phyloP scores from a whole-genome alignment of 2,888 invertebrate genomes.

The Amiota minor region DNA sequence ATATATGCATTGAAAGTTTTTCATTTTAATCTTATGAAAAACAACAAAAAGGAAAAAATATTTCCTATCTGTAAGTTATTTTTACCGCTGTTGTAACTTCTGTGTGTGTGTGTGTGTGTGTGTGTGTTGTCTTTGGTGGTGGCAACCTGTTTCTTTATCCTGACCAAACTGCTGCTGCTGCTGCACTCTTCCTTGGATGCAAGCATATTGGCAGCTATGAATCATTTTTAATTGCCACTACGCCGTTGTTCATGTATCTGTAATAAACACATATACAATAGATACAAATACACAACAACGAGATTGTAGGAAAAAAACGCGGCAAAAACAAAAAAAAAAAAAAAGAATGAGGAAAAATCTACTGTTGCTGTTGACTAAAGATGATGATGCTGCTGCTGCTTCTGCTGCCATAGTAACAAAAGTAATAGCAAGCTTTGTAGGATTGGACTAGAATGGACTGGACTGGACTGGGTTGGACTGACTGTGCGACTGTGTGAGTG shows the following conservation, averaged over 20 bases:
- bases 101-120: background rate
- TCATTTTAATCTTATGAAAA: too few species aligned
- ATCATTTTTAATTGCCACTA: slow-evolving; percentile 27
- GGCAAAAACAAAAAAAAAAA: too few species aligned
- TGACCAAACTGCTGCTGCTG: background rate
- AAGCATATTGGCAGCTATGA: slow-evolving; percentile 6
- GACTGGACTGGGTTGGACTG: background rate
- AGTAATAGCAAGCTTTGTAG: too few species aligned
- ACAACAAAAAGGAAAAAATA: too few species aligned
- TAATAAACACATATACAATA: too few species aligned
- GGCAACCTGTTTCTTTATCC: background rate
- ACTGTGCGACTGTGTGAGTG: background rate
- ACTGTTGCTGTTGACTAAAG: too few species aligned
- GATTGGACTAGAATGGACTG: background rate
- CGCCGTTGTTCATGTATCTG: background rate
- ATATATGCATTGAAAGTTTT: too few species aligned
- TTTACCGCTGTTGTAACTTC: background rate
- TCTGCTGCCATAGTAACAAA: too few species aligned
- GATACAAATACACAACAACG: background rate
- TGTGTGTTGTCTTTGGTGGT: too few species aligned
- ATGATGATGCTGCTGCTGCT: too few species aligned
- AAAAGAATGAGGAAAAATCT: too few species aligned
- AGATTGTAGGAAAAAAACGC: background rate
- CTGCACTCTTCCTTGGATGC: background rate
- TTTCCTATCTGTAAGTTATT: slow-evolving; percentile 33